These are phyloP conservation scores for Formica selysi DNA, from an alignment of 1,140 invertebrate genomes.

Conservation along the genomic window DNA sequence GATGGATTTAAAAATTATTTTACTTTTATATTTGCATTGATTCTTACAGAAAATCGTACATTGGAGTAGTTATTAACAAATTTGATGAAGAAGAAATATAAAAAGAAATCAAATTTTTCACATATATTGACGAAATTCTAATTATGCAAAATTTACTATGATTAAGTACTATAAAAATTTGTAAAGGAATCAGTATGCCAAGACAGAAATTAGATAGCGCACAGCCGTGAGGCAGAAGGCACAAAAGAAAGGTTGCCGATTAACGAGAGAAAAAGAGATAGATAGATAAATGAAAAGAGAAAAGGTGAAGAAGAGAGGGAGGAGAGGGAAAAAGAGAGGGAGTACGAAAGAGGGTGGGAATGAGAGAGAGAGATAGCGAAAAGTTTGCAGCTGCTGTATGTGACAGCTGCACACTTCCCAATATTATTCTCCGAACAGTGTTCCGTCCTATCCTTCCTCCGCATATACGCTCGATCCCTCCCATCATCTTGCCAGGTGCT, in stretches of 20 bases:
- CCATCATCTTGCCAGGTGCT: constrained; percentile 79
- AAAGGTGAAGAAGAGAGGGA: constrained; percentile 55
- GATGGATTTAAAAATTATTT: too few species aligned
- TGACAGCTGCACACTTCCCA: constrained; percentile 82
- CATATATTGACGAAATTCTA: too few species aligned
- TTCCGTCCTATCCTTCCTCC: constrained; percentile 75
- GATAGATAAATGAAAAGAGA: constrained; percentile 27
- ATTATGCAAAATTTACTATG: too few species aligned
- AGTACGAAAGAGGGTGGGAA: constrained; percentile 52
- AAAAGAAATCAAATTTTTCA: too few species aligned
- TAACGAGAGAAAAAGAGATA: constrained; percentile 57
- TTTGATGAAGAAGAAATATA: too few species aligned
- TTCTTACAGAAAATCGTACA: too few species aligned
- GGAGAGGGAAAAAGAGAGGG: constrained; percentile 63
- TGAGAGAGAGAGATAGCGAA: constrained; percentile 56
- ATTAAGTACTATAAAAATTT: constrained; percentile 27
- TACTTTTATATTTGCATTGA: too few species aligned
- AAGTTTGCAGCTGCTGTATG: constrained; percentile 81
- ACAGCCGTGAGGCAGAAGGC: constrained; percentile 52
- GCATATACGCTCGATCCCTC: constrained; percentile 71
- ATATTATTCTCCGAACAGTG: constrained; percentile 77
- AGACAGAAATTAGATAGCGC: constrained; percentile 19
- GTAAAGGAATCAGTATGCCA: constrained; percentile 36
- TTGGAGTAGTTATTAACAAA: too few species aligned
- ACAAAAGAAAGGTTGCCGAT: constrained; percentile 56